Conservation (phyloP, 2,888 invertebrate genomes). For the Pseudococcus longispinus region DNA sequence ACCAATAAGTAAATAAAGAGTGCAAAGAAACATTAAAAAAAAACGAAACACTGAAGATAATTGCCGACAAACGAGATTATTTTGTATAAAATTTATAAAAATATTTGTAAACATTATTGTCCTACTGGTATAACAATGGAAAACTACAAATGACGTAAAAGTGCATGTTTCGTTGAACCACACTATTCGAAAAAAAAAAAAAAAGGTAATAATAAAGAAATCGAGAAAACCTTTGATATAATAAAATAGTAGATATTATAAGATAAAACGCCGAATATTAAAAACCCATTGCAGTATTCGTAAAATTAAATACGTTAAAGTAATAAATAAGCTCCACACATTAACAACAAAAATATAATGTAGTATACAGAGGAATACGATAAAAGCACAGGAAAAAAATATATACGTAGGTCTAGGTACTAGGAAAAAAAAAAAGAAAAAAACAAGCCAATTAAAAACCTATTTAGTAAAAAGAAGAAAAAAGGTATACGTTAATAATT, state of each 20-base stretch:
- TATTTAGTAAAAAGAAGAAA: constrained; percentile 7
- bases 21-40: constrained; percentile 46
- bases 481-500: not conserved
- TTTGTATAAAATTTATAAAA: constrained; percentile 43
- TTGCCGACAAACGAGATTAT: constrained; percentile 40
- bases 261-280: constrained; percentile 4
- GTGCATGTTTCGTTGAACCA: constrained; percentile 36
- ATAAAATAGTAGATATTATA: constrained; percentile 9
- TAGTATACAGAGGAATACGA: constrained; percentile 44
- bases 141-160: constrained; percentile 45
- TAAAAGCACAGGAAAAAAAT: not conserved
- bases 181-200: not conserved
- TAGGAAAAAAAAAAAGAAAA: constrained; percentile 1
- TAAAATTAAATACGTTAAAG: constrained; percentile 39
- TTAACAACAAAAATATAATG: constrained; percentile 47
- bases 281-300: constrained; percentile 18
- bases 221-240: constrained; percentile 28
- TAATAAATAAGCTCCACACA: constrained; percentile 56
- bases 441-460: constrained; percentile 11
- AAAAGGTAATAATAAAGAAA: not conserved
- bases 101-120: constrained; percentile 46
- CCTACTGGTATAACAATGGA: constrained; percentile 50
- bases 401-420: not conserved
- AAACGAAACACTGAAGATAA: constrained; percentile 41
- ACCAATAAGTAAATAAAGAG: constrained; percentile 53